Base-by-base conservation (phyloP, 2,797 vertebrate species). In the Merluccius polli region DNA sequence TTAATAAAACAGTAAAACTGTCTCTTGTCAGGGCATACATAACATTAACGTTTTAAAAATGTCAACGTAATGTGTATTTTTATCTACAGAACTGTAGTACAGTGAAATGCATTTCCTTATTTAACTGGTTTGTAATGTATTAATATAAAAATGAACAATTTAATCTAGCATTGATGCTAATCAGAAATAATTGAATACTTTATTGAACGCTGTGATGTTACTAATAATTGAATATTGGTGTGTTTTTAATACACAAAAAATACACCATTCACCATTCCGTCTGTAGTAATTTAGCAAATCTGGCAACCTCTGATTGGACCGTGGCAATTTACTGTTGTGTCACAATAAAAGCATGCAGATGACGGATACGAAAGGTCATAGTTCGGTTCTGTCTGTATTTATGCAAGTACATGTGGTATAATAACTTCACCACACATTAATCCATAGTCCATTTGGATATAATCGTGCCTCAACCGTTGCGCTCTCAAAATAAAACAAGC, bases 241-340 rank as follows among this genome's bases (percentile, higher is more conserved):
- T n/a, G n/a, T n/a, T 38, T 38, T 6, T 38, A 38, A 38, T 38
- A 38, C 36, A 38, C 29, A 21, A 29, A 35, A 36, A 29, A 67
- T 38, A 68, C 3, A 32, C n/a, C n/a, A n/a, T n/a, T n/a, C n/a
- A 3, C 16, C 29, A 13, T 29, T 69, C n/a, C 27, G 31, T 18
- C 11, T 6, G 9, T 68, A 12, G 8, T 38, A 11, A 24, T 21
- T 83, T 79, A 73, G 84, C 63, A 84, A 90, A 92, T 91, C 75
- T 90, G 92, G 81, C 89, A 91, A 79, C 74, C 74, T 72, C 81
- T 24, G 71, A 91, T 92, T 93, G 90, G 91, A 75, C 79, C 9
- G 9, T n/a, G 9, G 31, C 21, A 16, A 16, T 33, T 21, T 75
- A 31, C 1, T 73, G 85, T 81, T 89, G 81, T 82, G 89, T 88